A percentile compares a stretch with the other conserved stretches of the same genome.
These are phyloP conservation scores for Tubiluchus corallicola DNA, from an alignment of 2,888 invertebrate species.

Conservation along the genomic window DNA sequence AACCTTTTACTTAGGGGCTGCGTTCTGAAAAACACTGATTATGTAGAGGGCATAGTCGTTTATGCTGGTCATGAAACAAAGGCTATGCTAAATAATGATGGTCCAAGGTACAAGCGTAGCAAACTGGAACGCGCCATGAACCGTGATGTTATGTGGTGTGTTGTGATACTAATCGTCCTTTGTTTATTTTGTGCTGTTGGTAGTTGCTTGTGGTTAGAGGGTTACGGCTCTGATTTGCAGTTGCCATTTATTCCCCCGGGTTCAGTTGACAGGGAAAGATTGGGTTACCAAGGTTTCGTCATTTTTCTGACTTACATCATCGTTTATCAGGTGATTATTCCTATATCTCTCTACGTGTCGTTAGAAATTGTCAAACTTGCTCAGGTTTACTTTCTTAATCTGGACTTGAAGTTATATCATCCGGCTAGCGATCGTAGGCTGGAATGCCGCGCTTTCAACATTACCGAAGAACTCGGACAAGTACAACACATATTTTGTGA, in stretches of 20 bases:
- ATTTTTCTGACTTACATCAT: constrained; percentile 92
- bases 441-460: constrained; percentile 83
- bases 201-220: constrained; percentile 15
- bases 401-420: constrained; percentile 72
- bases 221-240: constrained; percentile 16
- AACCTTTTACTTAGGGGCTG: constrained; percentile 83
- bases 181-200: constrained; percentile 80
- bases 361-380: constrained; percentile 87
- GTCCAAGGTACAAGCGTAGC: constrained; percentile 79
- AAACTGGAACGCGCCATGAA: constrained; percentile 83
- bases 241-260: constrained; percentile 41
- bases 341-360: constrained; percentile 85
- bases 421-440: constrained; percentile 55
- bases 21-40: constrained; percentile 86
- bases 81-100: constrained; percentile 90
- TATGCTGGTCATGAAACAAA: constrained; percentile 96
- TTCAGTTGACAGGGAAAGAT: constrained; percentile 19
- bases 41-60: constrained; percentile 83
- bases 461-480: constrained; percentile 92
- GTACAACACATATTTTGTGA: constrained; percentile 86
- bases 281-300: constrained; percentile 50
- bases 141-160: constrained; percentile 88
- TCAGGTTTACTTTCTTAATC: constrained; percentile 84
- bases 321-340: constrained; percentile 90
- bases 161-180: constrained; percentile 65